These are phyloP conservation scores for Eleutherodactylus coqui DNA, from an alignment of 2,797 vertebrate species.

Conservation along the genomic window DNA sequence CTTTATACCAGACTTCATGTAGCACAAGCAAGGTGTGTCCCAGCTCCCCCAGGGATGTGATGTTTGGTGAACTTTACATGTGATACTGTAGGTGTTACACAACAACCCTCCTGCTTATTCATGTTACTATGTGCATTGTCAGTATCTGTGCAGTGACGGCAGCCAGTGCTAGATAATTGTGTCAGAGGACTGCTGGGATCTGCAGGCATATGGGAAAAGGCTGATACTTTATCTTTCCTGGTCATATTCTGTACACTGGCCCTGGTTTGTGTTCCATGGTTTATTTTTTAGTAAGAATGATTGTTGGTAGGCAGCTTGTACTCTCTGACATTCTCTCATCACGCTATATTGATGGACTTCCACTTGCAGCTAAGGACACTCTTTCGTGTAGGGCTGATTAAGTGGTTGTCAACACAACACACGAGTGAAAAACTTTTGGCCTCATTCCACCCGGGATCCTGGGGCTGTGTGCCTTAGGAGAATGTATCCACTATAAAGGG, in stretches of 20 bases:
- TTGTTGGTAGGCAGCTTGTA: neutral
- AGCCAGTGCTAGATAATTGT: conserved; percentile 24
- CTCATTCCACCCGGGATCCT: neutral
- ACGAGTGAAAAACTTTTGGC: neutral
- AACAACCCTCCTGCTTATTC: neutral
- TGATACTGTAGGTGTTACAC: neutral
- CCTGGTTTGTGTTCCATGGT: neutral
- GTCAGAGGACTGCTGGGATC: neutral
- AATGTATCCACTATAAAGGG: conserved; percentile 17
- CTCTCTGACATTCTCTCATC: neutral
- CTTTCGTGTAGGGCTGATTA: neutral
- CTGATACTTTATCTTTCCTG: neutral
- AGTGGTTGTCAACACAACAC: conserved; percentile 31
- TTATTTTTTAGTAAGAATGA: neutral
- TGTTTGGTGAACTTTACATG: neutral
- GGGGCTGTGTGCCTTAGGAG: neutral
- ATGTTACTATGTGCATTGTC: neutral
- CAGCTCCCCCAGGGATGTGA: neutral
- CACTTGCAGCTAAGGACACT: neutral
- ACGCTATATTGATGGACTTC: neutral
- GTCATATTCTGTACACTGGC: neutral
- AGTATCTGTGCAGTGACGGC: too few species aligned
- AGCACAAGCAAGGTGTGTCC: too few species aligned
- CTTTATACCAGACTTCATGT: too few species aligned
- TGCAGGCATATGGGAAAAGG: neutral